A percentile compares a stretch with the other conserved stretches of the same genome.
phyloP scores from a whole-genome alignment of 2,797 vertebrate genomes.

The Gallinago solitaria region DNA sequence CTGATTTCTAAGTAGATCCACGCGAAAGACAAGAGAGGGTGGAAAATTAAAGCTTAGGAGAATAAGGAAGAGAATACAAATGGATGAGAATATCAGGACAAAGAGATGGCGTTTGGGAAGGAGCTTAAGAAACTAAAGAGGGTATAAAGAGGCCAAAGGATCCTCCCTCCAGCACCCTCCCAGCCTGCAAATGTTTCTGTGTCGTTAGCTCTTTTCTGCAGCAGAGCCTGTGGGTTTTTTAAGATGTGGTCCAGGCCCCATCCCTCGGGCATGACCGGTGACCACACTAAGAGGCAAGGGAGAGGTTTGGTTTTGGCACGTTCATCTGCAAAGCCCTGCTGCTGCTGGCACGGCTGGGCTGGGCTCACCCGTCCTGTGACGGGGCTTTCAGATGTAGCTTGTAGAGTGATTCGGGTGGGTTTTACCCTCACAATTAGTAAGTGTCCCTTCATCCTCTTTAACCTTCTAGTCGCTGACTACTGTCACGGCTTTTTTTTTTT shows the following conservation, averaged over 20 bases:
- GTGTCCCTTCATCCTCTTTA: background rate
- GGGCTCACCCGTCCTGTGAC: background rate
- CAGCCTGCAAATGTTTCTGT: background rate
- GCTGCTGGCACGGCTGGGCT: background rate
- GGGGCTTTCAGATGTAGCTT: background rate
- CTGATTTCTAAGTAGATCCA: background rate
- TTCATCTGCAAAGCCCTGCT: background rate
- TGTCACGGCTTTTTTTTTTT: background rate
- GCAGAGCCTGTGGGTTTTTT: background rate
- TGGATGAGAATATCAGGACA: background rate
- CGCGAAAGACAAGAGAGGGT: background rate
- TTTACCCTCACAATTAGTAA: background rate
- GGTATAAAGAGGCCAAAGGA: background rate
- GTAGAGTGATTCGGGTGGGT: accelerated
- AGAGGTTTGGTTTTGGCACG: background rate
- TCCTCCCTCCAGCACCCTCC: background rate
- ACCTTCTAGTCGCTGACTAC: background rate
- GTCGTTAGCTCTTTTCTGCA: background rate
- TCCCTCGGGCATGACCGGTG: accelerated
- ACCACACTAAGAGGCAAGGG: background rate
- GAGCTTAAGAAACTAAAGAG: background rate
- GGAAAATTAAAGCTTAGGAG: background rate
- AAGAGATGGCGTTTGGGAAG: background rate
- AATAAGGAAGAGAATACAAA: background rate
- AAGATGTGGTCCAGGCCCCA: background rate